Evolutionary conservation across 2,888 invertebrate genomes (phyloP).

Genomic region (Heliconius erato): DNA sequence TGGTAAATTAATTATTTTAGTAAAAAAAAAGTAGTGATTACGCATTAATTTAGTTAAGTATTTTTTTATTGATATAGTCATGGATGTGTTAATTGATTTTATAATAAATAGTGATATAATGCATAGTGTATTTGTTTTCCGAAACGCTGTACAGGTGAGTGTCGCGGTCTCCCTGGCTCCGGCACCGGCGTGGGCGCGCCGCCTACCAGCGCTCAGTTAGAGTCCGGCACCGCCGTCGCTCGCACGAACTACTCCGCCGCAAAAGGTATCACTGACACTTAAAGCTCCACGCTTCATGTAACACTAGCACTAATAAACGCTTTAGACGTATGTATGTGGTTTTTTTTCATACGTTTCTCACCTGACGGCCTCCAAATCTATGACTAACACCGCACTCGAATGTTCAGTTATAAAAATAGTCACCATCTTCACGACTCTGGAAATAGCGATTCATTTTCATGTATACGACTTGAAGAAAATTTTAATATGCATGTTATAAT

Average conservation of each 20-base stretch:
- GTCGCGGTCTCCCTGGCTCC: constrained; percentile 55
- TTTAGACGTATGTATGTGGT: constrained; percentile 58
- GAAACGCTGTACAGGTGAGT: constrained; percentile 80
- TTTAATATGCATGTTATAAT: constrained; percentile 45
- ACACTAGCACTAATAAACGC: constrained; percentile 81
- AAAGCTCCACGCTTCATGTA: constrained; percentile 73
- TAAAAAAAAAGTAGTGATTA: background rate
- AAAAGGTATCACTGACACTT: constrained; percentile 75
- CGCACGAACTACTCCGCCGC: constrained; percentile 84
- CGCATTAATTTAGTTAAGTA: background rate
- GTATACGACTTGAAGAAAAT: constrained; percentile 51
- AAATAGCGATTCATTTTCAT: constrained; percentile 72
- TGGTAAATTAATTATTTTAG: background rate
- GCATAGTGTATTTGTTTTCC: constrained; percentile 51
- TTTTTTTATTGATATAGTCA: constrained; percentile 5
- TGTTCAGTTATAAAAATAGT: constrained; percentile 80
- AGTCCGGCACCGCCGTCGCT: constrained; percentile 82
- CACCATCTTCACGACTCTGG: constrained; percentile 78
- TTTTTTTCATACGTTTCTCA: constrained; percentile 69
- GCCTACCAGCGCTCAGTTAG: constrained; percentile 72
- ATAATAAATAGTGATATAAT: background rate
- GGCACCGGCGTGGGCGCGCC: constrained; percentile 69
- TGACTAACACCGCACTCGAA: constrained; percentile 76
- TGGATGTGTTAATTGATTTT: constrained; percentile 4
- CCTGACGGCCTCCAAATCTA: constrained; percentile 72